Evolutionary conservation across 2,797 vertebrate species (phyloP).

Genomic region (Saxicola maurus): DNA sequence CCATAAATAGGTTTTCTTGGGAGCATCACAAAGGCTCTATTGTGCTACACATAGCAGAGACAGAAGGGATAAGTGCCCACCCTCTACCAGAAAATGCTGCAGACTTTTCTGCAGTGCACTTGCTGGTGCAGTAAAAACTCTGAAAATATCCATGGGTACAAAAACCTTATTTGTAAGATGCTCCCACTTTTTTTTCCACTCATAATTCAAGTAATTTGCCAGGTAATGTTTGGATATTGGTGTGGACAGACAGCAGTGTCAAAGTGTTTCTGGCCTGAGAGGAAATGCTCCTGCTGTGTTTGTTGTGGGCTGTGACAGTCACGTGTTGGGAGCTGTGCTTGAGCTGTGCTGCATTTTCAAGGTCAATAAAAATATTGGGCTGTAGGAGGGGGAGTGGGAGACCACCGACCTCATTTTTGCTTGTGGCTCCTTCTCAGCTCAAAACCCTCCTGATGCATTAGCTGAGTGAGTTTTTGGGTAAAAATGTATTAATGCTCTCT

Average conservation of each 20-base stretch:
- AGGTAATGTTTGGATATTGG: background rate
- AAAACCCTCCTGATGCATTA: constrained; percentile 25
- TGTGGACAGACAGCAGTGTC: background rate
- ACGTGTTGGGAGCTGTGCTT: background rate
- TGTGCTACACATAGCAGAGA: background rate
- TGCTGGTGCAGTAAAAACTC: background rate
- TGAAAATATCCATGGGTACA: background rate
- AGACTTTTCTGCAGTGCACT: background rate
- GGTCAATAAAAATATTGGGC: background rate
- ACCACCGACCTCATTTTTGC: background rate
- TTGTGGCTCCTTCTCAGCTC: background rate
- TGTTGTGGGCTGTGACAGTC: background rate
- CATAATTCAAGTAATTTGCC: background rate
- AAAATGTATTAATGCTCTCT: constrained; percentile 55
- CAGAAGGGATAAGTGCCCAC: background rate
- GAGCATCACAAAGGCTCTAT: background rate
- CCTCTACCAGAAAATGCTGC: background rate
- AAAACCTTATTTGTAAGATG: background rate
- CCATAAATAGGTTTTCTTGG: background rate
- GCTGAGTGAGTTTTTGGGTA: constrained; percentile 27
- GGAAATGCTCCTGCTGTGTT: background rate
- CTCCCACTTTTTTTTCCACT: background rate
- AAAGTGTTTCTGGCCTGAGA: background rate
- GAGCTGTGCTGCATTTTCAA: background rate
- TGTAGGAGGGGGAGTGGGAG: background rate